phyloP scores from a whole-genome alignment of 2,797 vertebrate species.

The Platyrinchus mystaceus region DNA sequence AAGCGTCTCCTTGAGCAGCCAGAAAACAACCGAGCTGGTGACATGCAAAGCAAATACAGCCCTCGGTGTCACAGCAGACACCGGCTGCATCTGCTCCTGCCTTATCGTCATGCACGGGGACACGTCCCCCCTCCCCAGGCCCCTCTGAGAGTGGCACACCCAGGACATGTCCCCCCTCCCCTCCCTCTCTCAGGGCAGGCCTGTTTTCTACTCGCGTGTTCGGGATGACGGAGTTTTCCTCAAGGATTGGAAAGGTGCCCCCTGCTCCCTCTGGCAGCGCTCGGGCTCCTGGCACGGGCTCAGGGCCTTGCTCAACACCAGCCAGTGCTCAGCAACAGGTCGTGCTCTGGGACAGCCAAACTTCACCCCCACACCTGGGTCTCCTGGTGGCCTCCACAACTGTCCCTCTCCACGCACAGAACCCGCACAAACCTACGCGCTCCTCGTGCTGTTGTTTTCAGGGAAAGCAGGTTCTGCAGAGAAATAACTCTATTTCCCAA shows the following conservation, averaged over 20 bases:
- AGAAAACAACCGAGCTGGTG: not conserved
- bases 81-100: not conserved
- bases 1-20: not conserved
- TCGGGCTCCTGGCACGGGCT: not conserved
- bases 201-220: not conserved
- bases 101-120: fast-evolving
- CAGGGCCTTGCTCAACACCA: not conserved
- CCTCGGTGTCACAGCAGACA: not conserved
- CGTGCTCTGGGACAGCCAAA: not conserved
- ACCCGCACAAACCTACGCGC: fast-evolving
- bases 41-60: not conserved
- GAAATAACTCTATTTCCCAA: not conserved
- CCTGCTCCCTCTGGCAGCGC: not conserved
- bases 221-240: not conserved
- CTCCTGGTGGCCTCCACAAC: not conserved
- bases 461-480: not conserved
- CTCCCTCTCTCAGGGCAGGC: not conserved
- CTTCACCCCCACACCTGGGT: not conserved
- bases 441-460: fast-evolving
- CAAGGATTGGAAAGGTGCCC: not conserved
- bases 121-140: too few relatives aligned
- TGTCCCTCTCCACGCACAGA: not conserved
- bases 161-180: not conserved
- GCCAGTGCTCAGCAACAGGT: not conserved
- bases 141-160: too few relatives aligned